These are phyloP conservation scores for Diabrotica virgifera DNA, from an alignment of 1,140 invertebrate genomes.

Conservation along the genomic window DNA sequence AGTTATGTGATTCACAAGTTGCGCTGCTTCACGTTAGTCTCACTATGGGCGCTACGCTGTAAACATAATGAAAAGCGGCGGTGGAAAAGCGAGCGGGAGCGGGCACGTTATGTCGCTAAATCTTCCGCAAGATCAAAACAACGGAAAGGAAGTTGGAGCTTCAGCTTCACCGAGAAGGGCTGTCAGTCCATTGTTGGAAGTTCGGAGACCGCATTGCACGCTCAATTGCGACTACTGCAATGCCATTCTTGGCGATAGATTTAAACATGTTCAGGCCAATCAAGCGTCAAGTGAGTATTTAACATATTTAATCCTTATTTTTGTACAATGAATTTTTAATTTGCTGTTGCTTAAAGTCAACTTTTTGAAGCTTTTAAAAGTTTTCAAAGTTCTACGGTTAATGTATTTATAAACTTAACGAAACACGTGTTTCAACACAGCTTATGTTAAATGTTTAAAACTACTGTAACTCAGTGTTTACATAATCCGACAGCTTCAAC, in stretches of 20 bases:
- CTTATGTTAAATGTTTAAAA: too few species aligned
- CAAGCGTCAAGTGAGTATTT: neutral
- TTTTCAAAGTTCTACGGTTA: too few species aligned
- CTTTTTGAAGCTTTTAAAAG: too few species aligned
- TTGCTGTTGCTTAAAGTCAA: too few species aligned
- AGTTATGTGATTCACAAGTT: slow-evolving; percentile 2
- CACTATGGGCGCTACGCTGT: neutral
- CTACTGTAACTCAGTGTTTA: too few species aligned
- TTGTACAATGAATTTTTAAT: too few species aligned
- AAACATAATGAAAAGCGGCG: slow-evolving; percentile 1
- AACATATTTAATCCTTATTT: too few species aligned
- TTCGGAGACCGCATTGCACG: slow-evolving; percentile 67
- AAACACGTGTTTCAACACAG: too few species aligned
- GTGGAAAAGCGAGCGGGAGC: slow-evolving; percentile 26
- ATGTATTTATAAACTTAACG: too few species aligned
- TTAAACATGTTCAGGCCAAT: slow-evolving; percentile 52
- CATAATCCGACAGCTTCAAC: too few species aligned
- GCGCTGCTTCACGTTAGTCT: neutral
- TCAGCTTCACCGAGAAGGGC: slow-evolving; percentile 60
- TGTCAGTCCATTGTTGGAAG: slow-evolving; percentile 65
- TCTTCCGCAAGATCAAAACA: slow-evolving; percentile 44
- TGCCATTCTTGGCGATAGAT: slow-evolving; percentile 63
- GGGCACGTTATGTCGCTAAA: slow-evolving; percentile 51
- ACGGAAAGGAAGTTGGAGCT: slow-evolving; percentile 44
- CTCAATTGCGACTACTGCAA: slow-evolving; percentile 70